Conservation (phyloP, 2,888 invertebrate genomes). For the Nudaria mundana region DNA sequence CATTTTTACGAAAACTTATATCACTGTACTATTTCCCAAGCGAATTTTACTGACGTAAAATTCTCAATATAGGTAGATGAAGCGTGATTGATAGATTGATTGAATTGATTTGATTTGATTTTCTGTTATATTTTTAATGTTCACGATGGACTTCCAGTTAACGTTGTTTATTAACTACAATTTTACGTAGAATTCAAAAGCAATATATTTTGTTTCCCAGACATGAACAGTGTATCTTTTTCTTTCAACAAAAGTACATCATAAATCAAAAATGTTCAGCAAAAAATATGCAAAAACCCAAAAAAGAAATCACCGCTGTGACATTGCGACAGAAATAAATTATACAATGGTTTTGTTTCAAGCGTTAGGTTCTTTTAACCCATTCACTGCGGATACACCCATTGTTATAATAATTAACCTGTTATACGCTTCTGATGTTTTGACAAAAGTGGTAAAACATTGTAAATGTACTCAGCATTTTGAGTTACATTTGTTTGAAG, state of each 20-base stretch:
- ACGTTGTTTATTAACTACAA: no score
- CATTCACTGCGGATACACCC: constrained; percentile 46
- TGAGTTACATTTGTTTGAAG: neutral
- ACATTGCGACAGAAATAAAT: constrained; percentile 52
- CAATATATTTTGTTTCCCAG: no score
- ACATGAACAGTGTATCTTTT: neutral
- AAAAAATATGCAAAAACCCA: constrained; percentile 28
- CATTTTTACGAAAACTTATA: no score
- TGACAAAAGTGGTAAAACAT: constrained; percentile 28
- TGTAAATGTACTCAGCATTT: constrained; percentile 2
- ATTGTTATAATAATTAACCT: constrained; percentile 68
- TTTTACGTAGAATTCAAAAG: no score
- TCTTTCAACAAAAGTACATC: constrained; percentile 5
- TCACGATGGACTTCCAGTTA: no score
- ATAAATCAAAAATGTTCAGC: constrained; percentile 19
- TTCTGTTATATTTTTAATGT: no score
- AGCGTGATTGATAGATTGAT: no score
- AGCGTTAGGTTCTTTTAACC: constrained; percentile 40
- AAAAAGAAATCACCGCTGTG: constrained; percentile 46
- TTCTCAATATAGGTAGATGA: no score
- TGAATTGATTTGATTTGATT: no score
- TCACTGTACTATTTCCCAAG: no score
- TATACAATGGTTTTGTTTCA: constrained; percentile 49
- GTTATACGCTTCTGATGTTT: constrained; percentile 46
- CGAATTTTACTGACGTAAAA: no score